A percentile compares a stretch with the other conserved stretches of the same genome.
Conservation (phyloP, 2,888 invertebrate genomes). For the Arge pagana region DNA sequence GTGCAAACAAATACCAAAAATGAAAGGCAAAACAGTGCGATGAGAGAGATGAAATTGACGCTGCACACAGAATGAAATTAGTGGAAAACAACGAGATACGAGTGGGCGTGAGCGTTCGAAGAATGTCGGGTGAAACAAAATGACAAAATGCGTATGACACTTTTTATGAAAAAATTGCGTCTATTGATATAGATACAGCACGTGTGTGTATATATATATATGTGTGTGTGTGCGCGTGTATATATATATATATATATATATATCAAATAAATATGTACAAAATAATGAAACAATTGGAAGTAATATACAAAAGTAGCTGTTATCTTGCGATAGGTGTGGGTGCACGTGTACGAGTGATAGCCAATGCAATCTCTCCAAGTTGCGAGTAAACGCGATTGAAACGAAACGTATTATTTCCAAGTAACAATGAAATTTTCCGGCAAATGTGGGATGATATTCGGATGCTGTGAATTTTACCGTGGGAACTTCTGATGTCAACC, state of each 20-base stretch:
- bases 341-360: slow-evolving; percentile 58
- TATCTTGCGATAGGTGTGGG: slow-evolving; percentile 61
- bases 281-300: slow-evolving; percentile 25
- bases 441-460: too few species aligned
- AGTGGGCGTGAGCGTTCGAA: too few species aligned
- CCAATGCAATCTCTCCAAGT: slow-evolving; percentile 47
- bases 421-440: too few species aligned
- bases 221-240: slow-evolving; percentile 5
- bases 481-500: too few species aligned
- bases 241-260: slow-evolving; percentile 10
- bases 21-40: too few species aligned
- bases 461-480: too few species aligned
- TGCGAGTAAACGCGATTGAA: slow-evolving; percentile 54
- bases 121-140: slow-evolving; percentile 40
- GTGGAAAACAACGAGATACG: too few species aligned
- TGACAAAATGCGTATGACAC: slow-evolving; percentile 47
- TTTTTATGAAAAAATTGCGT: slow-evolving; percentile 43
- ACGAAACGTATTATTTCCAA: too few species aligned
- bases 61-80: too few species aligned
- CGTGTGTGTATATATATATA: slow-evolving; percentile 12
- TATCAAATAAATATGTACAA: slow-evolving; percentile 30
- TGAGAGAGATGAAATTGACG: too few species aligned
- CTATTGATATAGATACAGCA: slow-evolving; percentile 22
- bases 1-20: too few species aligned
- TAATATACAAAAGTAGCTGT: slow-evolving; percentile 63